Evolutionary conservation across 2,888 invertebrate species (phyloP).

Genomic region (Habrosyne pyritoides): DNA sequence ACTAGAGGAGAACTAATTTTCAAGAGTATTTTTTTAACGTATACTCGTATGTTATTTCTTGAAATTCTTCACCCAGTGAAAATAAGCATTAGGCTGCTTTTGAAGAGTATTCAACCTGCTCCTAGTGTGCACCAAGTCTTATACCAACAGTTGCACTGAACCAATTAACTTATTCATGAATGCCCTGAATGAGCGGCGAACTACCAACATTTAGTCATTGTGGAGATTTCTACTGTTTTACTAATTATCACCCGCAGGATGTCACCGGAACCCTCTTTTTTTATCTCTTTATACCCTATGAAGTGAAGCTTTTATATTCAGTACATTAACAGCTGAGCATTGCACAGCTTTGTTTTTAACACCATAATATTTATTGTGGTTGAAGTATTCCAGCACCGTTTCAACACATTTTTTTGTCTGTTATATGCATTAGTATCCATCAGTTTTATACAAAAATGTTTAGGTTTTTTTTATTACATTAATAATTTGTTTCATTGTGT

Average conservation of each 20-base stretch:
- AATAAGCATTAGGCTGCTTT: too few species aligned
- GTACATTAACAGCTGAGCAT: background rate
- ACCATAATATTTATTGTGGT: background rate
- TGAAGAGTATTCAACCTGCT: too few species aligned
- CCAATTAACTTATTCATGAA: slow-evolving; percentile 77
- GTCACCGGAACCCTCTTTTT: slow-evolving; percentile 11
- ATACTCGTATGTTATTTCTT: too few species aligned
- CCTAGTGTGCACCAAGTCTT: background rate
- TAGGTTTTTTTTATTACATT: too few species aligned
- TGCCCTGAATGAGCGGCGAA: slow-evolving; percentile 36
- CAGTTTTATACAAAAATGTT: too few species aligned
- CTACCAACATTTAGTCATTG: slow-evolving; percentile 20
- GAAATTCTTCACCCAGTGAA: too few species aligned
- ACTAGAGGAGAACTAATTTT: too few species aligned
- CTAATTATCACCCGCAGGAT: slow-evolving; percentile 25
- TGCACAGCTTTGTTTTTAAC: background rate
- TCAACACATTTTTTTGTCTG: too few species aligned
- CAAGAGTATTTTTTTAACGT: too few species aligned
- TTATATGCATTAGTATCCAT: too few species aligned
- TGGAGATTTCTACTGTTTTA: slow-evolving; percentile 30
- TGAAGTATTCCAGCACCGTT: background rate
- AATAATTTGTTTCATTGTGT: too few species aligned
- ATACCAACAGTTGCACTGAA: slow-evolving; percentile 42
- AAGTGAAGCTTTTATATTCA: slow-evolving; percentile 7
- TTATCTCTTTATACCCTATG: slow-evolving; percentile 4